Base-by-base conservation (phyloP, 2,797 vertebrate species). In the Poeciliopsis presidionis region DNA sequence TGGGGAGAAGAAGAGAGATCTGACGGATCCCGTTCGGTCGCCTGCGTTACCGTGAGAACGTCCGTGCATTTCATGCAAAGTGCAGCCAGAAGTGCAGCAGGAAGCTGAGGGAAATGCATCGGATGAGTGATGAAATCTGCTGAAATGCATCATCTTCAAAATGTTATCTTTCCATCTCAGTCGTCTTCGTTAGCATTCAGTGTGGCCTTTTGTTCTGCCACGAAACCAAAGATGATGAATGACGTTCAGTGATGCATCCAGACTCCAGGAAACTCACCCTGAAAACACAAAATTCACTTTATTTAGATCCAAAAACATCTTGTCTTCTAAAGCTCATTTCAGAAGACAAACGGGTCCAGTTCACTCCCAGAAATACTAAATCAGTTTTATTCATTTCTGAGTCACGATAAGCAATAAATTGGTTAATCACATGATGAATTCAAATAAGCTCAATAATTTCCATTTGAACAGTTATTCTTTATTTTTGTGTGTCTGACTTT, bases 41-140 rank as follows among this genome's bases (percentile, higher is more conserved):
- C 55, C 59, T 61, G 5, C 25, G 16, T 3, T 28, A 4, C n/a
- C 59, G 36, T 53, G 43, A 28, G 25, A 51, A 51, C 65, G 0
- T 43, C 0, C 2, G 11, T 47, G 33, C 30, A 18, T 63, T 63
- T 63, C 59, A 72, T 53, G 22, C 41, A 72, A 83, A 78, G 79
- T 1, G 57, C 49, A 71, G 69, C 45, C 76, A 46, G 51, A 65
- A 71, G 51, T 53, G 51, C 57, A 5, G 36, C 73, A 63, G 72
- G 5, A 63, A 74, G 49, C 41, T 46, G 55, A 53, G n/a, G 18
- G 55, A 36, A 77, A 78, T 39, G 33, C 70, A 22, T 73, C 18
- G 61, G 9, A 67, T 20, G 79, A 57, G 81, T 86, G 81, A 88
- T 87, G 86, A 87, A 84, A 88, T 86, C 80, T 76, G 73, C 75